Evolutionary conservation across 2,113 vertebrate genomes (phyloP), one percentile per base, ranked within the genome.

Genomic region (Cynoglossus semilaevis): DNA sequence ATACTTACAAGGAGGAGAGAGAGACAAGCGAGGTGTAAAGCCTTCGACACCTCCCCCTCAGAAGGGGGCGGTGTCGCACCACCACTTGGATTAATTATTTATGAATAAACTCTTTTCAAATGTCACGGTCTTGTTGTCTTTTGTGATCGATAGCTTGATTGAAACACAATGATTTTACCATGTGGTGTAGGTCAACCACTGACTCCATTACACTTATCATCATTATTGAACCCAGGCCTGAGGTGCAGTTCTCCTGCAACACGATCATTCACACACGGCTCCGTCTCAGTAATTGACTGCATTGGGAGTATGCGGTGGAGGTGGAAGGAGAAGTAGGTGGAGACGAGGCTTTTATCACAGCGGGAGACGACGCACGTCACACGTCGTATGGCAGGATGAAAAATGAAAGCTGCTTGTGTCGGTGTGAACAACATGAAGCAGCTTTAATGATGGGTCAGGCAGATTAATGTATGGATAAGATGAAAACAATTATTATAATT

Each of bases 91-190:
- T 61, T 14, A 77, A 66, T 68, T 51, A 70, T 78, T 73, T 72
- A 70, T 75, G 66, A 86, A 73, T 70, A 76, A 84, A 86, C 53
- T 63, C 47, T 83, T 84, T 79, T 77, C 40, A 80, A 84, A 72
- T 50, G 34, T 65, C 58, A 1, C 1, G 1, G 16, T 48, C 64
- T 38, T 70, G 70, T 66, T 47, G 9, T 37, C 60, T 61, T 17
- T 15, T 41, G 16, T 7, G 42, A 85, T 70, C 75, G 43, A 76
- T 74, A 62, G 50, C 53, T 42, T 34, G 19, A 74, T 60, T 62
- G 51, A 67, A 57, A 9, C 15, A 51, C 13, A 17, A 51, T 54
- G 50, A 63, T 68, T 54, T 15, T 19, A 19, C 22, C 0, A 44
- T 15, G 35, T 37, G 15, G 51, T 18, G 13, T 8, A 62, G 52